phyloP scores from a whole-genome alignment of 1,140 invertebrate species.

The Eciton burchellii region DNA sequence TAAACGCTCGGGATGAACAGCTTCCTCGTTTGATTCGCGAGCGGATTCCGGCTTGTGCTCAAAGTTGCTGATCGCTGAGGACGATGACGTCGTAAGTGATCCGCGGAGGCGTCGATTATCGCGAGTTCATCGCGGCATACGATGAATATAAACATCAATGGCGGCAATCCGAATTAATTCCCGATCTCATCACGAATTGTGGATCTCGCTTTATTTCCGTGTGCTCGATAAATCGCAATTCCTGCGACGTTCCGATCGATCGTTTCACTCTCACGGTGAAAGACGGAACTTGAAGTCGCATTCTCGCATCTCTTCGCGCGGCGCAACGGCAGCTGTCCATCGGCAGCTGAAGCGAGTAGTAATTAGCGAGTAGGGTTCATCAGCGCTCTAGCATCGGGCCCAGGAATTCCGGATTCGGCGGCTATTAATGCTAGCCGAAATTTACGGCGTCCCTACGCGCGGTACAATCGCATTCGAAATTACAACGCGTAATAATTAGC shows the following conservation, averaged over 20 bases:
- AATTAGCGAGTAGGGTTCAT: slow-evolving; percentile 48
- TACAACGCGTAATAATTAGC: slow-evolving; percentile 56
- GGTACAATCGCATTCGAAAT: slow-evolving; percentile 58
- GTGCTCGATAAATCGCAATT: slow-evolving; percentile 44
- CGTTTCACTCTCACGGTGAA: slow-evolving; percentile 11
- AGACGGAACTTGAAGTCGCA: slow-evolving; percentile 28
- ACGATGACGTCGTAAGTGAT: slow-evolving; percentile 10
- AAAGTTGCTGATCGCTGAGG: slow-evolving; percentile 9
- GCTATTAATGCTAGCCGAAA: slow-evolving; percentile 50
- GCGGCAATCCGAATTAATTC: slow-evolving; percentile 36
- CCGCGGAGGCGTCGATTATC: slow-evolving; percentile 7
- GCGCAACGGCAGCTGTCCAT: slow-evolving; percentile 2
- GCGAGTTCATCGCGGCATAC: slow-evolving; percentile 8
- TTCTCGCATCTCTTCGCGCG: slow-evolving; percentile 22
- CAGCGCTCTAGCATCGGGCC: slow-evolving; percentile 28
- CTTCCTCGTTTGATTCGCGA: slow-evolving; percentile 10
- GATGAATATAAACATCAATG: slow-evolving; percentile 44
- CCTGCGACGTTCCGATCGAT: slow-evolving; percentile 14
- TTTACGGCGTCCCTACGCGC: slow-evolving; percentile 7
- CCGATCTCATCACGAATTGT: slow-evolving; percentile 14
- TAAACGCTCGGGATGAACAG: slow-evolving; percentile 11
- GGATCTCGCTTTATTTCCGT: slow-evolving; percentile 23
- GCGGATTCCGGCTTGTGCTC: neutral
- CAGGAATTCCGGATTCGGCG: slow-evolving; percentile 34
- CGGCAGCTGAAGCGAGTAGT: slow-evolving; percentile 33